Evolutionary conservation across 1,140 invertebrate species (phyloP).

Genomic region (Drosophila melanogaster): Release_6_plus_ISO1_MT NT_037436.4:10442501-10443000

Average conservation of each 20-base stretch:
- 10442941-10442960: slow-evolving; percentile 66
- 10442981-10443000: slow-evolving; percentile 73
- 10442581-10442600: slow-evolving; percentile 74
- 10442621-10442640: neutral
- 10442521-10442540: slow-evolving; percentile 47
- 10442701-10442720: slow-evolving; percentile 80
- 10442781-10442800: slow-evolving; percentile 74
- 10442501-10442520: slow-evolving; percentile 35
- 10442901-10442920: slow-evolving; percentile 44
- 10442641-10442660: neutral
- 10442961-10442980: slow-evolving; percentile 80
- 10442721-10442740: slow-evolving; percentile 78
- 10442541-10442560: slow-evolving; percentile 84
- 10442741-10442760: slow-evolving; percentile 64
- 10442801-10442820: slow-evolving; percentile 77
- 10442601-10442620: slow-evolving; percentile 37
- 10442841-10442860: slow-evolving; percentile 22
- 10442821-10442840: slow-evolving; percentile 55
- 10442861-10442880: slow-evolving; percentile 41
- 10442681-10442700: neutral
- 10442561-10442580: slow-evolving; percentile 83
- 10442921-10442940: slow-evolving; percentile 14
- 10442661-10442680: slow-evolving; percentile 9
- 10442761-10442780: slow-evolving; percentile 72
- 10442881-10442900: slow-evolving; percentile 50